Evolutionary conservation across 2,113 vertebrate genomes (phyloP).

Genomic region (Zosterops lateralis): DNA sequence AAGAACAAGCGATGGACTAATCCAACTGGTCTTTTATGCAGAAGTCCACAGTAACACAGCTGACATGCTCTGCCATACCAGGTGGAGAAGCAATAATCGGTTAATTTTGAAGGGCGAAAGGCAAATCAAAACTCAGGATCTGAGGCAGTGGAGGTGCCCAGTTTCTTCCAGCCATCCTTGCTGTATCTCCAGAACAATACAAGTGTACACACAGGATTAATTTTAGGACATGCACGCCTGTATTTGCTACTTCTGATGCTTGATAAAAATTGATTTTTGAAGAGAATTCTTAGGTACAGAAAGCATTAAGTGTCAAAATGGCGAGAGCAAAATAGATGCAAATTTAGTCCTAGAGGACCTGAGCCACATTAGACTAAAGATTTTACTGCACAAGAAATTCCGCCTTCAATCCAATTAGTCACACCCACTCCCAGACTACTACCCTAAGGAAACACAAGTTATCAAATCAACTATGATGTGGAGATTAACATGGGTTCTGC

Average conservation of each 20-base stretch:
- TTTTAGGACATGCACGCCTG: slow-evolving; percentile 58
- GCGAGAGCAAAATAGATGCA: neutral
- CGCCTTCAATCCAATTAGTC: slow-evolving; percentile 16
- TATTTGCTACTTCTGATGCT: slow-evolving; percentile 41
- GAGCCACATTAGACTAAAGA: slow-evolving; percentile 11
- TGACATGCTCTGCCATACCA: slow-evolving; percentile 53
- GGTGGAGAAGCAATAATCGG: slow-evolving; percentile 49
- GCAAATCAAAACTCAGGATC: slow-evolving; percentile 42
- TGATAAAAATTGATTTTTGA: neutral
- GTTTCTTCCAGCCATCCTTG: slow-evolving; percentile 57
- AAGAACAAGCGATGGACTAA: slow-evolving; percentile 64
- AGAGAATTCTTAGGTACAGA: slow-evolving; percentile 27
- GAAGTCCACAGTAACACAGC: slow-evolving; percentile 64
- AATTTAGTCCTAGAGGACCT: slow-evolving; percentile 42
- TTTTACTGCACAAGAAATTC: slow-evolving; percentile 50
- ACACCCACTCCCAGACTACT: neutral
- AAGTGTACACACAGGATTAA: slow-evolving; percentile 60
- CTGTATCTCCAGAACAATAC: slow-evolving; percentile 59
- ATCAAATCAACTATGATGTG: neutral
- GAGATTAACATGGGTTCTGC: neutral
- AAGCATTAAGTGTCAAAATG: slow-evolving; percentile 32
- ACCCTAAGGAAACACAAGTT: neutral
- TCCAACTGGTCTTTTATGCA: slow-evolving; percentile 64
- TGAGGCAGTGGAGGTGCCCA: slow-evolving; percentile 39
- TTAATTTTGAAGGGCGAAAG: slow-evolving; percentile 63